These are phyloP conservation scores for Tragelaphus strepsiceros DNA, from an alignment of 2,113 vertebrate species.

Conservation along the genomic window DNA sequence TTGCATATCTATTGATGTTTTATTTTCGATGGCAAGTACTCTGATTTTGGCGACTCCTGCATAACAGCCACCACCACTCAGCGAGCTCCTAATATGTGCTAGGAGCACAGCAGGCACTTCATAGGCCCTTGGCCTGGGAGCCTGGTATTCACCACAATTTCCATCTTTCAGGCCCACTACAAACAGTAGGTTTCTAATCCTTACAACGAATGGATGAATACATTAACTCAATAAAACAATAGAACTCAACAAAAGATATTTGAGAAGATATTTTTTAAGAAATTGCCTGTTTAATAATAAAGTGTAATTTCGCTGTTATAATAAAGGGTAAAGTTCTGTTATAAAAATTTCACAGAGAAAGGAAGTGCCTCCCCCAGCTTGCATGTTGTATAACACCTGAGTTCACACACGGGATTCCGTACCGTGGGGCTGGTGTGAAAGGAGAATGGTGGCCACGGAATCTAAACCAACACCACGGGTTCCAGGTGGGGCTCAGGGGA, in stretches of 20 bases:
- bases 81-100: rapidly evolving
- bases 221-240: neutral
- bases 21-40: neutral
- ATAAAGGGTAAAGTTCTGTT: neutral
- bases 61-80: no score
- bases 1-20: neutral
- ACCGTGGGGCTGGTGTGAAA: rapidly evolving
- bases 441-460: neutral
- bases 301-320: neutral
- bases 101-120: rapidly evolving
- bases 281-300: neutral
- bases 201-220: neutral
- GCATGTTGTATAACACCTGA: no score
- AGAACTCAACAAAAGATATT: neutral
- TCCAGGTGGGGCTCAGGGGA: neutral
- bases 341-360: neutral
- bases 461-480: rapidly evolving
- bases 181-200: neutral
- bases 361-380: neutral
- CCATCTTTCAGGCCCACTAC: neutral
- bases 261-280: neutral
- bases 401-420: rapidly evolving
- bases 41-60: neutral
- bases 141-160: neutral
- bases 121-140: neutral